These are phyloP conservation scores for Drosophila falleni DNA, from an alignment of 2,888 invertebrate species.

Conservation along the genomic window DNA sequence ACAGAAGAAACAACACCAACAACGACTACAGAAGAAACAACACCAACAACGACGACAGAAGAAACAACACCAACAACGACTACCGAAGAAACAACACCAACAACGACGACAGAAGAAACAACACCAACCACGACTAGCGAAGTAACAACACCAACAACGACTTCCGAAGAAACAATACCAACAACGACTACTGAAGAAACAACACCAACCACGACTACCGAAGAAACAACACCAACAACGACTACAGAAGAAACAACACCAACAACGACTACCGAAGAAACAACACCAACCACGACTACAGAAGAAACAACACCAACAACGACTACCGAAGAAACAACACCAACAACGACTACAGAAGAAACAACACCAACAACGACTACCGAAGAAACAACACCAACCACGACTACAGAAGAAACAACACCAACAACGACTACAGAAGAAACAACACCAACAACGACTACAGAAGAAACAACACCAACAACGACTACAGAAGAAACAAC, in stretches of 20 bases:
- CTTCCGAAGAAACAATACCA: not conserved
- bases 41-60: not conserved
- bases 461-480: not conserved
- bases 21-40: not conserved
- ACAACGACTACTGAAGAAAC: constrained; percentile 2
- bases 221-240: not conserved
- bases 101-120: not conserved
- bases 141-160: not conserved
- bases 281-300: not conserved
- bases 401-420: not conserved
- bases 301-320: constrained; percentile 5
- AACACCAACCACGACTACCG: not conserved
- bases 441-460: constrained; percentile 6
- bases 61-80: not conserved
- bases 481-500: constrained; percentile 1
- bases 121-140: not conserved
- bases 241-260: not conserved
- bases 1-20: not conserved
- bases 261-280: constrained; percentile 1
- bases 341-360: not conserved
- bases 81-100: not conserved
- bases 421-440: not conserved
- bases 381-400: not conserved
- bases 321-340: not conserved
- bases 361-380: not conserved